Evolutionary conservation across 2,113 vertebrate species (phyloP).

Genomic region (Steatornis caripensis): DNA sequence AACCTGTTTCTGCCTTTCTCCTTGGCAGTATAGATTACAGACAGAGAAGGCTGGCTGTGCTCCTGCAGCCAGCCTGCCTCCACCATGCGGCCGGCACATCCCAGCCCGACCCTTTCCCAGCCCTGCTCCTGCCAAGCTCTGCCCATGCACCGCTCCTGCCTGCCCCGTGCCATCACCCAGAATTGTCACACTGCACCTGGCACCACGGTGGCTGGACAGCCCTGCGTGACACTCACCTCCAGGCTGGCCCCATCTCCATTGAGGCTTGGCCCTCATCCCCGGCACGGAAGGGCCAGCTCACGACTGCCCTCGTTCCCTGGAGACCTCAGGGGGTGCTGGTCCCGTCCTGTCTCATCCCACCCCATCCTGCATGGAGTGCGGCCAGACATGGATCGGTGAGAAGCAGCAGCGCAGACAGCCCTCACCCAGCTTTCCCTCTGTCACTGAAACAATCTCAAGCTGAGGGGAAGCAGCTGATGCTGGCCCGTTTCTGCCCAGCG

Average conservation of each 20-base stretch:
- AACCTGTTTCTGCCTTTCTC: not conserved
- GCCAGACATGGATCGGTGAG: too few species aligned
- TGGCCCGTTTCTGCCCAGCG: not conserved
- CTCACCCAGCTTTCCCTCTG: not conserved
- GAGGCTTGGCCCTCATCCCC: not conserved
- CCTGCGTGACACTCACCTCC: not conserved
- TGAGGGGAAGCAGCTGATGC: not conserved
- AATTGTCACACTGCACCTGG: accelerated
- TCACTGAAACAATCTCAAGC: accelerated
- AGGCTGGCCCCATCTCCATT: accelerated
- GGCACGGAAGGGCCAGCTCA: not conserved
- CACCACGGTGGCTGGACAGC: accelerated
- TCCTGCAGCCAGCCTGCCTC: not conserved
- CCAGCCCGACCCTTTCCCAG: not conserved
- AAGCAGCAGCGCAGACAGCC: not conserved
- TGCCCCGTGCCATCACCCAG: not conserved
- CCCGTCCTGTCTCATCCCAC: too few species aligned
- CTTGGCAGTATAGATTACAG: accelerated
- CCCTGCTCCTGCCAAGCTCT: not conserved
- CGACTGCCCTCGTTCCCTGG: accelerated
- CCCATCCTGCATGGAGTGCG: too few species aligned
- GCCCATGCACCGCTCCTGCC: not conserved
- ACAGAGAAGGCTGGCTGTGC: accelerated
- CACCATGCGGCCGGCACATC: not conserved
- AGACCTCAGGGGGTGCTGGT: too few species aligned